Evolutionary conservation across 2,797 vertebrate species (phyloP), one percentile per base, ranked within the genome.

Genomic region (Microctenopoma lineatum): DNA sequence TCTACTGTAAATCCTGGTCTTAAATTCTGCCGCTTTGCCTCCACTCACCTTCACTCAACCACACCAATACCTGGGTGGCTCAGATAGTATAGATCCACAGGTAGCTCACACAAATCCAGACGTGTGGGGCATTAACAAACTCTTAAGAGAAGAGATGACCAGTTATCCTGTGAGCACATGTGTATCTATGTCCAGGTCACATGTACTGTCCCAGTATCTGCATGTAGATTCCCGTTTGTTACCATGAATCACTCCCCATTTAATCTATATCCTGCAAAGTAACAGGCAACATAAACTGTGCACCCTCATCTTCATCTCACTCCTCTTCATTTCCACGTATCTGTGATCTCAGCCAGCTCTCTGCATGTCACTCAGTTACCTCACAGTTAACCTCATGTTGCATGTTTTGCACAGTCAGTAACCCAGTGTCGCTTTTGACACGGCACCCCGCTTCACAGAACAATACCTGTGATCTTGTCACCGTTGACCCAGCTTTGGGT

Each of bases 1-100:
- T 77, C 81, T 29, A 46, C 81, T 88, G 59, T 80, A 47, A 87
- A 85, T 73, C 68, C 77, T 87, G 79, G 85, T 83, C 79, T 83
- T 79, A 58, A 46, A 66, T 54, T 83, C 85, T 86, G 55, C 69
- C 83, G 75, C 79, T 85, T 21, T 86, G 85, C 85, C 87, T 87
- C 87, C 81, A 77, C 86, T 71, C 84, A 85, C 80, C 79, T 39
- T 58, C 71, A 66, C 36, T 55, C 62, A 13, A 6, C 68, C 45
- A 34, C 41, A 59, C 60, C 14, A 16, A 38, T 21, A 44, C 45
- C 55, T 41, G 51, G 29, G n/a, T 7, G 38, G 6, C 47, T 29
- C 10, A 34, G 14, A 34, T 9, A 1, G 42, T 38, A 42, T 55
- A 44, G 13, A 77, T 60, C 38, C 48, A 59, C 59, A 39, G 1